Percentiles rank a stretch among this genome's conserved stretches.
Conservation (phyloP, 2,113 vertebrate species). For the Heterotis niloticus region DNA sequence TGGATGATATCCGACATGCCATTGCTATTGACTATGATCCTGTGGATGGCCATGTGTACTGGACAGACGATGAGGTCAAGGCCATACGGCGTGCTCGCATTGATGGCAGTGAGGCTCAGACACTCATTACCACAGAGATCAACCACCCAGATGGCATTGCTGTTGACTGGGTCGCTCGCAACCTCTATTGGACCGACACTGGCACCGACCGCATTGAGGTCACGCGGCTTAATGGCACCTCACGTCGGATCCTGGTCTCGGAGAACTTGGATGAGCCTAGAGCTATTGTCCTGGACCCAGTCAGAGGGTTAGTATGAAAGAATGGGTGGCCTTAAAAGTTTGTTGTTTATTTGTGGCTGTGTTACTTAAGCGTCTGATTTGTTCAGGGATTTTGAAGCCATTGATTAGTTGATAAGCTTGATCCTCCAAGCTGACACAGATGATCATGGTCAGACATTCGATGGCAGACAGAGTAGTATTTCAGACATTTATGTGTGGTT, state of each 20-base stretch:
- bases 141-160: conserved; percentile 92
- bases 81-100: conserved; percentile 83
- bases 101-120: conserved; percentile 80
- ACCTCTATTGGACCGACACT: conserved; percentile 96
- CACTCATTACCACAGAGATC: conserved; percentile 81
- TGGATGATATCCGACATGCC: conserved; percentile 86
- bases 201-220: conserved; percentile 94
- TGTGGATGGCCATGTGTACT: conserved; percentile 86
- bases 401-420: too few relatives aligned
- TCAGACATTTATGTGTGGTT: too few relatives aligned
- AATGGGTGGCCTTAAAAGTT: too few relatives aligned
- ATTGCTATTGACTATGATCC: conserved; percentile 96
- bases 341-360: too few relatives aligned
- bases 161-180: conserved; percentile 91
- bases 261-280: conserved; percentile 88
- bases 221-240: conserved; percentile 85
- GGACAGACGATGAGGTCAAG: conserved; percentile 90
- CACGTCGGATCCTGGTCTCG: conserved; percentile 81
- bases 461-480: too few relatives aligned
- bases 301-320: conserved; percentile 73
- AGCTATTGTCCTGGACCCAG: conserved; percentile 87
- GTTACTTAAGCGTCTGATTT: too few relatives aligned
- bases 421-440: too few relatives aligned
- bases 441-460: too few relatives aligned
- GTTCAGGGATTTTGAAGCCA: too few relatives aligned